These are phyloP conservation scores for Temnopleurus reevesii DNA, from an alignment of 53 echinoderm and acorn worm species.

Conservation along the genomic window DNA sequence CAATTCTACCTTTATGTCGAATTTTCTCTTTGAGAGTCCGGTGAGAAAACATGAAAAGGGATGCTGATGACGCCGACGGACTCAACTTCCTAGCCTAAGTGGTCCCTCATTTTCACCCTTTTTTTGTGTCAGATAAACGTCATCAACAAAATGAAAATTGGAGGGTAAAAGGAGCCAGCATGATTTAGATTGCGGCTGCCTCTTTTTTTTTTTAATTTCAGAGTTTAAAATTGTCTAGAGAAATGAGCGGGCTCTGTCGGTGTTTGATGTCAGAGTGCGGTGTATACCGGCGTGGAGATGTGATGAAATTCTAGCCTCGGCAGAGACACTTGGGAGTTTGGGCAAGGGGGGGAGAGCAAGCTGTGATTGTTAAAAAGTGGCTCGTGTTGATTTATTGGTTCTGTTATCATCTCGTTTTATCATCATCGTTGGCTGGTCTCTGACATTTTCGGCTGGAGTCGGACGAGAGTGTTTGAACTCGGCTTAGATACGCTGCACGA, in stretches of 20 bases:
- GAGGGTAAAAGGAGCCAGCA: not conserved
- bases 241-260: not conserved
- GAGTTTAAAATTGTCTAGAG: constrained; percentile 15
- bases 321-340: not conserved
- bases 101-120: not conserved
- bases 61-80: not conserved
- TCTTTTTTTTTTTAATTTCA: constrained; percentile 11
- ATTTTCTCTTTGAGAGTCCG: not conserved
- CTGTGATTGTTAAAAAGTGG: constrained; percentile 39
- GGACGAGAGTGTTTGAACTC: not conserved
- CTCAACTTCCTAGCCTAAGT: constrained; percentile 11
- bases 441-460: not conserved
- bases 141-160: constrained; percentile 32
- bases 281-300: not conserved
- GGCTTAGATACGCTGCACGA: not conserved
- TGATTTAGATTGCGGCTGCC: constrained; percentile 36
- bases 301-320: not conserved
- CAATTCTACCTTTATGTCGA: not conserved
- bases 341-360: not conserved
- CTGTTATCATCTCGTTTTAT: constrained; percentile 29
- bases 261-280: constrained; percentile 12
- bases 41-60: not conserved
- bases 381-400: constrained; percentile 28
- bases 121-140: constrained; percentile 18
- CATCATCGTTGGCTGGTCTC: constrained; percentile 18